A percentile compares a stretch with the other conserved stretches of the same genome.
Evolutionary conservation across 2,113 vertebrate genomes (phyloP).

Genomic region (Illadopsis cleaveri): DNA sequence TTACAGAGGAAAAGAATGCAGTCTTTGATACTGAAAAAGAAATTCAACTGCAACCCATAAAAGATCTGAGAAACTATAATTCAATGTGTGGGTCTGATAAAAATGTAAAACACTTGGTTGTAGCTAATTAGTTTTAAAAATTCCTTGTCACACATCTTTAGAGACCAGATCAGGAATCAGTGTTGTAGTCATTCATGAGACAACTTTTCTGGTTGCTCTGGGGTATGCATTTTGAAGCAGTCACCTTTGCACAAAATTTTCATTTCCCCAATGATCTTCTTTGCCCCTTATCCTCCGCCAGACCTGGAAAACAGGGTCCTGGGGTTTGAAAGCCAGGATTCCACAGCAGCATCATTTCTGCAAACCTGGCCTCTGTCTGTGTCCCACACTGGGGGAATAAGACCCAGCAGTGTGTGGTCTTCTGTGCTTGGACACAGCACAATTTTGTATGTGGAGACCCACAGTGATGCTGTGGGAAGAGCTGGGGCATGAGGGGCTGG

Average conservation of each 20-base stretch:
- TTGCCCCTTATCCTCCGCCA: accelerated
- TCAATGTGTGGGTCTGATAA: neutral
- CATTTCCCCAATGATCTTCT: neutral
- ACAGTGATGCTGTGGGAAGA: neutral
- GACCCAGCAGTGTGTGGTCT: neutral
- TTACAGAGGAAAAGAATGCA: neutral
- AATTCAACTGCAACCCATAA: neutral
- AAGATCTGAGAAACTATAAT: neutral
- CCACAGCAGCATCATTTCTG: neutral
- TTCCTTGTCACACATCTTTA: neutral
- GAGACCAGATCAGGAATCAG: neutral
- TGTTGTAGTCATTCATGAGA: neutral
- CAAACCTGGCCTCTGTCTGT: neutral
- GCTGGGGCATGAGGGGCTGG: accelerated
- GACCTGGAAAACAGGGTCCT: accelerated
- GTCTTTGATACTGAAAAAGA: conserved; percentile 21
- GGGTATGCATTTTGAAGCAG: neutral
- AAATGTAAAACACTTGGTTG: neutral
- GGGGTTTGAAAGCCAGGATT: neutral
- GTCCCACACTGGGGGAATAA: neutral
- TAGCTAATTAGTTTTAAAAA: neutral
- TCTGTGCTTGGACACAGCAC: accelerated
- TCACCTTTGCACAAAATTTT: neutral
- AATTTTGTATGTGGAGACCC: neutral
- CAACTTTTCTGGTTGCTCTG: neutral